phyloP scores from a whole-genome alignment of 1,140 invertebrate species.

The Tenebrio molitor region DNA sequence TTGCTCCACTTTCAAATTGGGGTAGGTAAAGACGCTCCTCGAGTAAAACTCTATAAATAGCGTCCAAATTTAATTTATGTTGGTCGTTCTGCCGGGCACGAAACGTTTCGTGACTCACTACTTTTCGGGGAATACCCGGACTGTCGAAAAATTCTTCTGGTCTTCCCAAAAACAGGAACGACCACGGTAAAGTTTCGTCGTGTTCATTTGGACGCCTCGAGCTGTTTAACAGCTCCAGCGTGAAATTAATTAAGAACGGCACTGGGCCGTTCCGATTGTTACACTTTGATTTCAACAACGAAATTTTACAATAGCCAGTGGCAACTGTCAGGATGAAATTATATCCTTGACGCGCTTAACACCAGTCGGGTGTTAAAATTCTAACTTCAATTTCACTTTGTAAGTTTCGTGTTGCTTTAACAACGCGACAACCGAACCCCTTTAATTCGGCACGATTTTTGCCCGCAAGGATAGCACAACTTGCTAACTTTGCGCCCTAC shows the following conservation, averaged over 20 bases:
- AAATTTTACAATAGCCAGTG: slow-evolving; percentile 30
- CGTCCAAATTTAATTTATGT: slow-evolving; percentile 14
- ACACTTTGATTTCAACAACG: slow-evolving; percentile 11
- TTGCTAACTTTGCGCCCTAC: background rate
- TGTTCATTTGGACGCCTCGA: slow-evolving; percentile 11
- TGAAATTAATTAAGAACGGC: slow-evolving; percentile 21
- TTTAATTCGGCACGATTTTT: background rate
- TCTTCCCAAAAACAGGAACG: slow-evolving; percentile 6
- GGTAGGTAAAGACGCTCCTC: background rate
- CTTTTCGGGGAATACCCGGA: background rate
- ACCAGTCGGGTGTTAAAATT: slow-evolving; percentile 17
- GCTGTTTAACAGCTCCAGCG: slow-evolving; percentile 10
- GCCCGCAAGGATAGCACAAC: no score
- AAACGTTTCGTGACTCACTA: slow-evolving; percentile 22
- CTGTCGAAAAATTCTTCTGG: no score
- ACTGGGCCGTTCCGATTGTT: slow-evolving; percentile 1
- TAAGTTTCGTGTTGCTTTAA: slow-evolving; percentile 14
- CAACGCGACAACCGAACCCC: background rate
- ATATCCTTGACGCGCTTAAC: slow-evolving; percentile 17
- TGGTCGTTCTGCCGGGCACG: background rate
- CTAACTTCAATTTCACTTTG: slow-evolving; percentile 30
- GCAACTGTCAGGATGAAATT: slow-evolving; percentile 25
- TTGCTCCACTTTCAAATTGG: no score
- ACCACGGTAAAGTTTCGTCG: background rate
- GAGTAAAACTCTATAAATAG: slow-evolving; percentile 19